A percentile compares a stretch with the other conserved stretches of the same genome.
These are phyloP conservation scores for Trichonephila clavata DNA, from an alignment of 1,140 invertebrate species.

Conservation along the genomic window DNA sequence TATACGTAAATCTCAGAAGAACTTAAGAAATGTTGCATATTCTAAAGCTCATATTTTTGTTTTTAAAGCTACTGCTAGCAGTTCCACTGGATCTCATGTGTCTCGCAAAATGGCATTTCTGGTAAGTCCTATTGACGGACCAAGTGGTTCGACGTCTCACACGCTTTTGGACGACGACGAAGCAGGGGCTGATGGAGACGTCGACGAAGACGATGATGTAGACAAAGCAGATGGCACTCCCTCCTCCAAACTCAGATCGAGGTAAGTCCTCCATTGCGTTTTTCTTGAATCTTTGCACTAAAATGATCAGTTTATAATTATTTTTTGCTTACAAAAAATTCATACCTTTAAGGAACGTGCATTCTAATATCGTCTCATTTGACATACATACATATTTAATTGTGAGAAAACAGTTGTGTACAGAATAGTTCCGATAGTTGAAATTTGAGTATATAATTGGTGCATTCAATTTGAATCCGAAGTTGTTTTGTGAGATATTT, in stretches of 20 bases:
- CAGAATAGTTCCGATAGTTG: too few relatives aligned
- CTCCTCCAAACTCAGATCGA: conserved; percentile 42
- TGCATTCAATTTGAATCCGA: too few relatives aligned
- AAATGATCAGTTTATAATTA: too few relatives aligned
- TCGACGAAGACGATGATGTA: conserved; percentile 63
- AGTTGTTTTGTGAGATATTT: too few relatives aligned
- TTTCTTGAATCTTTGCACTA: too few relatives aligned
- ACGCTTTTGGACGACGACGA: conserved; percentile 26
- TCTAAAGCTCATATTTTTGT: not conserved
- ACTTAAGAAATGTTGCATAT: not conserved
- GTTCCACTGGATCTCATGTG: conserved; percentile 48
- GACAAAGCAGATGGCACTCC: conserved; percentile 15
- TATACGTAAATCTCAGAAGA: too few relatives aligned
- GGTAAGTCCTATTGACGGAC: conserved; percentile 41
- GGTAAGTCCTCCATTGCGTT: not conserved
- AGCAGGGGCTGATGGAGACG: conserved; percentile 47
- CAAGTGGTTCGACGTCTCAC: not conserved
- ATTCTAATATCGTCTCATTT: too few relatives aligned
- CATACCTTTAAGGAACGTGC: too few relatives aligned
- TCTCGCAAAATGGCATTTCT: conserved; percentile 69
- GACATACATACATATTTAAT: too few relatives aligned
- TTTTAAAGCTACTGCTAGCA: conserved; percentile 4
- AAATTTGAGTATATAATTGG: too few relatives aligned
- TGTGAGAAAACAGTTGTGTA: too few relatives aligned
- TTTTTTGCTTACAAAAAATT: too few relatives aligned